phyloP scores from a whole-genome alignment of 2,888 invertebrate species.

The Euplagia quadripunctaria region DNA sequence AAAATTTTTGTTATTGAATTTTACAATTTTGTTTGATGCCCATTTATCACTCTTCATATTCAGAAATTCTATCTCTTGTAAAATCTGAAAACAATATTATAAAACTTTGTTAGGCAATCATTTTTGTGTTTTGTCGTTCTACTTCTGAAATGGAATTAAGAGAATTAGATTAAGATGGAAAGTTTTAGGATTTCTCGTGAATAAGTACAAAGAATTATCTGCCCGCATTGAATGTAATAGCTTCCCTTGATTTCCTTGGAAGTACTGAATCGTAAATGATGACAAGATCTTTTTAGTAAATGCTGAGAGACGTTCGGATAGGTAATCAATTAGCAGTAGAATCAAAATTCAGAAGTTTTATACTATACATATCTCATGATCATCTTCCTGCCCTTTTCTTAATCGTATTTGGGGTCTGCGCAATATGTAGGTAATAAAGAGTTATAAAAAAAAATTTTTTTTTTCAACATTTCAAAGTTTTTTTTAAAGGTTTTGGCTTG shows the following conservation, averaged over 20 bases:
- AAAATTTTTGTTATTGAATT: too few species aligned
- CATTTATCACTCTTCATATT: background rate
- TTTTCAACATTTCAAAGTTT: too few species aligned
- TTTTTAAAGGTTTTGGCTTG: too few species aligned
- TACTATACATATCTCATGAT: too few species aligned
- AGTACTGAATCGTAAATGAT: background rate
- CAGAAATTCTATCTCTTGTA: background rate
- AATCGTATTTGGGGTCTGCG: too few species aligned
- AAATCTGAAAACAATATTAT: background rate
- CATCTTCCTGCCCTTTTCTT: too few species aligned
- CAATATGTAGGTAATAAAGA: too few species aligned
- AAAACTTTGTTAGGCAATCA: background rate
- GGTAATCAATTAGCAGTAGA: background rate
- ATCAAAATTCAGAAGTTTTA: too few species aligned
- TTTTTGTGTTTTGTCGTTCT: slow-evolving; percentile 1
- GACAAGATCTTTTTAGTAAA: background rate
- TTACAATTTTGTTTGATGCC: slow-evolving; percentile 1
- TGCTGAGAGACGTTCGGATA: background rate
- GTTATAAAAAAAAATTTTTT: too few species aligned
- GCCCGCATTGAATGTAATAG: background rate
- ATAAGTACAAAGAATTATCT: background rate
- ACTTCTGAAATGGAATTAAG: background rate
- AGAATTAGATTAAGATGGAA: background rate
- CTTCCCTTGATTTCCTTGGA: background rate
- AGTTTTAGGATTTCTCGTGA: background rate